Base-by-base conservation (phyloP, 2,888 invertebrate species). In the Heliconius hortense region DNA sequence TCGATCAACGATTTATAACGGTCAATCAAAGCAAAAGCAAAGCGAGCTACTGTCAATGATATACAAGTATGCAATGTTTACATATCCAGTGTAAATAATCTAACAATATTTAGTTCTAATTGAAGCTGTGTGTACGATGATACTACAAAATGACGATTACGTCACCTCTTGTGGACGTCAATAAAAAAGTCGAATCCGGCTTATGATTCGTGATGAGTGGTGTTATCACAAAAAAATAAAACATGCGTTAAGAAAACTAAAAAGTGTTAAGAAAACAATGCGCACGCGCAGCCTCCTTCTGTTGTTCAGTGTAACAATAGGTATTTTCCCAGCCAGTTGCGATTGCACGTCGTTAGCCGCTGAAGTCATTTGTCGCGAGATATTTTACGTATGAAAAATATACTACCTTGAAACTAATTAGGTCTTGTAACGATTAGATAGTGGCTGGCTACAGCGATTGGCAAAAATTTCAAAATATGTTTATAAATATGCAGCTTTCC, bases 401-500 rank as follows among this genome's bases (percentile, higher is more conserved):
- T 69, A 66, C 83, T 81, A 81, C 86, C 86, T 88, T 87, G 86
- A 84, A 83, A 80, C 81, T 85, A 87, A 88, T 86, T 85, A 84
- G 82, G 79, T 76, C 76, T 77, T 79, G 79, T 83, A 82, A 86
- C 86, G 85, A 89, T 87, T 84, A 87, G 84, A 83, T 84, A 86
- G 86, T 82, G 82, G 82, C 83, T 82, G 82, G 82, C 84, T 82
- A 80, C 79, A 74, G 82, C 82, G 83, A 86, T 85, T 85, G 86
- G 84, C 82, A 79, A 82, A 84, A 87, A 85, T 92, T 92, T 83
- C 91, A 85, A 91, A 89, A 92, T 86, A 81, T 77, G 80, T 85
- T 87, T 89, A 88, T 89, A 88, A 91, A 91, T 89, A 90, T 90
- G 86, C 89, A 88, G 90, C 91, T 92, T 93, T 93, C 90, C 91